Base-by-base conservation (phyloP, 2,113 vertebrate species). In the Asarcornis scutulata region DNA sequence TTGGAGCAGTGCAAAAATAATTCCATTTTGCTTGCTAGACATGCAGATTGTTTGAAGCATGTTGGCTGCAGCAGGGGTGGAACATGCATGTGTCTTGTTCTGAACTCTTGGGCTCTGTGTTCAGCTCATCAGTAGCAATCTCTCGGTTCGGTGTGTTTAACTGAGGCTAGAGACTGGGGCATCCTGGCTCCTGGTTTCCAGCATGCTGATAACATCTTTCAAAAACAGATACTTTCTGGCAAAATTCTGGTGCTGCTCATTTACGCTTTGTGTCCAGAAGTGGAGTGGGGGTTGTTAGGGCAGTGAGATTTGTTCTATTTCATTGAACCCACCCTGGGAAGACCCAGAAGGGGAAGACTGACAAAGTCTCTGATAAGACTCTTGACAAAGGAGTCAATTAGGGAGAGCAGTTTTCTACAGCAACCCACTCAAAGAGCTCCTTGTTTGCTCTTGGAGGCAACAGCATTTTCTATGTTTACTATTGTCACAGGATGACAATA, bases 391-490 rank as follows among this genome's bases (percentile, higher is more conserved):
- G 83, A 68, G 15, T 25, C 2, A 3, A 58, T 62, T 38, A 83
- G n/a, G 8, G 52, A 78, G 34, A 73, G 75, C 31, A 29, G 42
- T 64, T 86, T 83, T 74, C 31, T 77, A 11, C 23, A 74, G 56
- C 46, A 86, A 15, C 38, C 88, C 26, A 13, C 21, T 78, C 66
- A 36, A 72, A 85, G 13, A 75, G 42, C 7, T 79, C 27, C 32
- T 84, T 92, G 68, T 64, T 83, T 64, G 66, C 79, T 78, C 48
- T 75, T 90, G 48, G 32, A 83, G 46, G 64, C 60, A 92, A 86
- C 8, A 44, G 5, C 9, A 7, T 90, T 90, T 96, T 88, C 67
- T 53, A 3, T 83, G 29, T 72, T 93, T 83, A 42, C 23, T 3
- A 0, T 46, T 82, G 42, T 72, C 73, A 74, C 9, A 26, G 21